Base-by-base conservation (phyloP, 2,113 vertebrate genomes). In the Gymnarchus niloticus region DNA sequence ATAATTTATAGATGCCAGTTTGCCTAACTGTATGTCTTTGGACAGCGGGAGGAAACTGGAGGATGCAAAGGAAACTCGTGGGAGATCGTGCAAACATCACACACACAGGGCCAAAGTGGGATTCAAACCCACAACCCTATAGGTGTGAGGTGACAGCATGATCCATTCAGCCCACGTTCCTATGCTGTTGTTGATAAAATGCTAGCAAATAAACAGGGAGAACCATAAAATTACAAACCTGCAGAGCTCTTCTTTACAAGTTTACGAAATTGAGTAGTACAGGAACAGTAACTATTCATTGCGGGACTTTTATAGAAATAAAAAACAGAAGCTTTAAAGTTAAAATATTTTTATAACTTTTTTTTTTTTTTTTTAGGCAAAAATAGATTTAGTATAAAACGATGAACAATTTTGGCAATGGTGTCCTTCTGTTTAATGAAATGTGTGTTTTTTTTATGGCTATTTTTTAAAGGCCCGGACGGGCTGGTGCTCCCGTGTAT, bases 401-500 rank as follows among this genome's bases (percentile, higher is more conserved):
- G n/a, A 41, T 41, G 19, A 6, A 14, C 28, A 69, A 33, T 69
- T 69, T 69, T 0, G 33, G 12, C 37, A 33, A 25, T 37, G 61
- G 61, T 33, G 33, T 17, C 61, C 52, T n/a, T 56, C 9, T 0
- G 33, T 1, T 65, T 52, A 57, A 77, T 12, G 10, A 56, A 56
- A 84, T 33, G 46, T 37, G n/a, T 28, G 21, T 52, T 84, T 83
- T 46, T 59, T 81, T 73, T 73, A 73, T 41, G 12, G 33, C 41
- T 73, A 37, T 37, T 73, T 65, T 19, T 73, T 37, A 37, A 5
- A 46, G 37, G 59, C 8, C 65, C 44, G 41, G 89, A 89, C 89
- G 88, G 91, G 89, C 88, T 83, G 83, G 46, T 83, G 14, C 33
- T 23, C 56, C 61, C 57, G 83, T 48, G 28, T 14, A 52, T 3